Evolutionary conservation across 1,140 invertebrate species (phyloP), one percentile per base, ranked within the genome.

Genomic region (Pantala flavescens): DNA sequence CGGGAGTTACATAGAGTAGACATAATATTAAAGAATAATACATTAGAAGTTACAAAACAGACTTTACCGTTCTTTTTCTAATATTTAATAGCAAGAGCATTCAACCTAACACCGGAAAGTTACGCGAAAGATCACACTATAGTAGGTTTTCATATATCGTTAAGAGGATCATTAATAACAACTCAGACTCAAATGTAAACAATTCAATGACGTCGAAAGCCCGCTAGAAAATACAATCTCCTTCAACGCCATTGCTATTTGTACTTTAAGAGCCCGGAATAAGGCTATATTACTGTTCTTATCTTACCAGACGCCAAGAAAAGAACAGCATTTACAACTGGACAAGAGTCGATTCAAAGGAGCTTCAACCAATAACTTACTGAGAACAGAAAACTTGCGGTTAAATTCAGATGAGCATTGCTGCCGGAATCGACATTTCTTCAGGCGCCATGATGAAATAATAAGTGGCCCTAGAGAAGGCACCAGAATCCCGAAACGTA

Each of bases 191-290:
- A 7, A 63, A 63, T 63, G 49, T 63, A 63, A 63, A 63, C 49
- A 63, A 63, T 63, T 63, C 49, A 63, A 63, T 63, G 16, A 63
- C n/a, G n/a, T 63, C 49, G 49, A 63, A 63, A 63, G 49, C 49
- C 49, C 49, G 49, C 49, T 63, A 63, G 14, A 63, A 63, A 63
- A 21, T 63, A 63, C 49, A 63, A 63, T 63, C 49, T 63, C 43
- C 16, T 63, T 21, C 49, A 63, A 63, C 49, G 49, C 49, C 49
- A 63, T 63, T 63, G n/a, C 49, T 19, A 63, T 7, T 7, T 63
- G 49, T 21, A 7, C n/a, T 12, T 63, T 19, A 3, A 16, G 49
- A 63, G 49, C 49, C 49, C 12, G 49, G 49, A 12, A 63, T 63
- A 12, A 63, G 49, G 49, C 49, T 63, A 63, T 12, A 63, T 19